A percentile compares a stretch with the other conserved stretches of the same genome.
Conservation (phyloP, 2,888 invertebrate species). For the Xestia sexstrigata region DNA sequence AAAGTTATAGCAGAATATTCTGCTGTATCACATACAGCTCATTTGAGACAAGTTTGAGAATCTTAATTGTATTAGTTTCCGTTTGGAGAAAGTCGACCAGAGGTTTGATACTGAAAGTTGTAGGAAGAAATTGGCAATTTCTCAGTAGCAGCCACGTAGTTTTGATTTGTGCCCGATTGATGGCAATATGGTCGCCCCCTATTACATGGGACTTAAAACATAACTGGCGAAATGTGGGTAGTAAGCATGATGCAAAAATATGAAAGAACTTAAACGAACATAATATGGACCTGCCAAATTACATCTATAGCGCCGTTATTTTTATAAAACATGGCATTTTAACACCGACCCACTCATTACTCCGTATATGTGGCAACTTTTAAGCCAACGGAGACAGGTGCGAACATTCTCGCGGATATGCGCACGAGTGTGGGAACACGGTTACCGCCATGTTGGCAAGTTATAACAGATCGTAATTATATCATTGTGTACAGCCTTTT, state of each 20-base stretch:
- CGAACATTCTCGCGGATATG: conserved; percentile 40
- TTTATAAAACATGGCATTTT: background rate
- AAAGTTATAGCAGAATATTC: background rate
- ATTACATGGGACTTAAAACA: background rate
- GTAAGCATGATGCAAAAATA: background rate
- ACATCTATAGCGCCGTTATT: background rate
- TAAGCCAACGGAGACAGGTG: conserved; percentile 23
- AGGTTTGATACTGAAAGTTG: background rate
- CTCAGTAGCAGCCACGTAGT: background rate
- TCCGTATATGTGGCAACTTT: conserved; percentile 34
- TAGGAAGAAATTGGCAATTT: background rate
- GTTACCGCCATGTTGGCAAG: conserved; percentile 1
- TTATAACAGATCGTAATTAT: conserved; percentile 15
- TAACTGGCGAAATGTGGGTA: background rate
- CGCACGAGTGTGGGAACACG: conserved; percentile 47
- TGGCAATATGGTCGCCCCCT: background rate
- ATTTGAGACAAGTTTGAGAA: background rate
- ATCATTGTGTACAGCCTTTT: conserved; percentile 16
- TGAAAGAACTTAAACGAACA: background rate
- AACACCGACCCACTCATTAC: conserved; percentile 6
- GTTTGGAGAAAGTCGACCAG: background rate
- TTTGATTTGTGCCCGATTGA: too few relatives aligned
- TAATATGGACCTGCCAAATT: background rate
- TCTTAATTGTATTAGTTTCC: background rate
- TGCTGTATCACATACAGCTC: background rate